A percentile compares a stretch with the other conserved stretches of the same genome.
Evolutionary conservation across 2,113 vertebrate genomes (phyloP).

Genomic region (Mystacornis crossleyi): DNA sequence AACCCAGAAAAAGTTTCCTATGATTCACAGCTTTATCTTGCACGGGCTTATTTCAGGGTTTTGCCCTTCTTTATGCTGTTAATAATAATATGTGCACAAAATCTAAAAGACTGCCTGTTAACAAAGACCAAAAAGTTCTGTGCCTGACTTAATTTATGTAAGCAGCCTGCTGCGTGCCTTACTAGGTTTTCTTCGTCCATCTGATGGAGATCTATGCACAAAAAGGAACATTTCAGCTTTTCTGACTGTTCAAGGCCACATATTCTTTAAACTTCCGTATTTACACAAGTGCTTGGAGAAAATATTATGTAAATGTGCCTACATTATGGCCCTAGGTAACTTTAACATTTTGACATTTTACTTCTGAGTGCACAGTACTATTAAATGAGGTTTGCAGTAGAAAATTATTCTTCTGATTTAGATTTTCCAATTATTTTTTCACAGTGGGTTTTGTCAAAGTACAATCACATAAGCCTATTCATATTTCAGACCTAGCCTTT

Average conservation of each 20-base stretch:
- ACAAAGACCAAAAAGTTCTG: neutral
- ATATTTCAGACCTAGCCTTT: neutral
- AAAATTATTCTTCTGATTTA: neutral
- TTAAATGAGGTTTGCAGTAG: neutral
- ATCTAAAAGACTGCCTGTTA: neutral
- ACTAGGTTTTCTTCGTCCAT: neutral
- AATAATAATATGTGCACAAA: neutral
- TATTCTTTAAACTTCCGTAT: neutral
- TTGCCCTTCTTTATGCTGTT: neutral
- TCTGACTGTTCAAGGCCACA: neutral
- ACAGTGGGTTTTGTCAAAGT: neutral
- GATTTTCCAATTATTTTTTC: neutral
- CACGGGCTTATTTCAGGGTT: neutral
- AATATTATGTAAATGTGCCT: fast-evolving
- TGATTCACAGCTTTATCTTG: neutral
- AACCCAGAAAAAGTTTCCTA: neutral
- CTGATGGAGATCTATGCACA: neutral
- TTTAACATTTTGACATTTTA: neutral
- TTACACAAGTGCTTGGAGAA: neutral
- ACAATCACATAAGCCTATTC: neutral
- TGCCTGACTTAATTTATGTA: neutral
- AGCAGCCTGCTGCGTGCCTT: neutral
- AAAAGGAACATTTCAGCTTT: neutral
- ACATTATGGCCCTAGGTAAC: neutral
- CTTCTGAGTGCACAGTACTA: neutral